Percentiles rank a stretch among this genome's conserved stretches.
Evolutionary conservation across 37 sponge, comb jelly and placozoan species (phyloP).

Genomic region (Cliona cf. orientalis): DNA sequence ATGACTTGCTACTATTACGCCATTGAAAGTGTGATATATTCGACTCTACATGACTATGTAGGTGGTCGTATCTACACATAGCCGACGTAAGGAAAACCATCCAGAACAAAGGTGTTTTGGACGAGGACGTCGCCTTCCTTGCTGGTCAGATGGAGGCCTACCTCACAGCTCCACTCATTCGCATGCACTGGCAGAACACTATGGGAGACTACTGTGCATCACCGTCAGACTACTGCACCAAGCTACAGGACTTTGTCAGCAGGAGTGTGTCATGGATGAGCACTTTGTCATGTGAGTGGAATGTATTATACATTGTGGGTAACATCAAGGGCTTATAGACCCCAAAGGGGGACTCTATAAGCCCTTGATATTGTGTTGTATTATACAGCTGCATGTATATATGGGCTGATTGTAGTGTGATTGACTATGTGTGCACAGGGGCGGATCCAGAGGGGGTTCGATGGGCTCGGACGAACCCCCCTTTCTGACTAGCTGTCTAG

Average conservation of each 20-base stretch:
- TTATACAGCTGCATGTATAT: too few relatives aligned
- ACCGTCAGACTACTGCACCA: slow-evolving; percentile 48
- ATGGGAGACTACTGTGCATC: slow-evolving; percentile 58
- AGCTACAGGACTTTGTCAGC: slow-evolving; percentile 56
- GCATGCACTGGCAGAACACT: slow-evolving; percentile 76
- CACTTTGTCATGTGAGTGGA: too few relatives aligned
- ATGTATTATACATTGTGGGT: too few relatives aligned
- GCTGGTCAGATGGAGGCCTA: slow-evolving; percentile 88
- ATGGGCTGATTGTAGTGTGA: neutral
- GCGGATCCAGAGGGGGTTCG: too few relatives aligned
- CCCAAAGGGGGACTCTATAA: too few relatives aligned
- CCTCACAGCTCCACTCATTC: slow-evolving; percentile 79
- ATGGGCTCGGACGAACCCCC: too few relatives aligned
- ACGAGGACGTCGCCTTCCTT: slow-evolving; percentile 72
- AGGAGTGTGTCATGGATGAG: too few relatives aligned
- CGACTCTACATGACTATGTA: too few relatives aligned
- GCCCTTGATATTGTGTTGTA: too few relatives aligned
- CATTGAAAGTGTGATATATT: too few relatives aligned
- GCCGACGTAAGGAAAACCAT: neutral
- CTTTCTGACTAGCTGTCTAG: too few relatives aligned
- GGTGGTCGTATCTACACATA: slow-evolving; percentile 65
- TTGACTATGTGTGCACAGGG: neutral
- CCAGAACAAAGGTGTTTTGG: neutral
- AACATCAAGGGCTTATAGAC: too few relatives aligned
- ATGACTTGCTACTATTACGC: neutral